phyloP scores from a whole-genome alignment of 2,797 vertebrate species.

The Muscicapa striata region DNA sequence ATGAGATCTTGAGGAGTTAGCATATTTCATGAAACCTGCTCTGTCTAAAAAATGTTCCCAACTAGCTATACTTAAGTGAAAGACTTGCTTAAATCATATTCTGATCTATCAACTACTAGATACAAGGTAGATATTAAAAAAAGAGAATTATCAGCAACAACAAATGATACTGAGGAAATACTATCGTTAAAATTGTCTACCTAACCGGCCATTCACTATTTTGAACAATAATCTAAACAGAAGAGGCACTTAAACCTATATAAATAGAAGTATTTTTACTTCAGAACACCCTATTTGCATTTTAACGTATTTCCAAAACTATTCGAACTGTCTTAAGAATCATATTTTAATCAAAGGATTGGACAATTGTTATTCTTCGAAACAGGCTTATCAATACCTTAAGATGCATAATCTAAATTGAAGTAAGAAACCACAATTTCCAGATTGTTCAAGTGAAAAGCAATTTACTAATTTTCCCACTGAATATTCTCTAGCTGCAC shows the following conservation, averaged over 20 bases:
- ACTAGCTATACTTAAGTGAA: not conserved
- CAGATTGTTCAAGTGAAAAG: not conserved
- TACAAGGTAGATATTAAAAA: not conserved
- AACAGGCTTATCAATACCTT: not conserved
- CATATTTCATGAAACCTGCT: not conserved
- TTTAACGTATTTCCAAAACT: not conserved
- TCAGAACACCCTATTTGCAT: not conserved
- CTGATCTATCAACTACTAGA: not conserved
- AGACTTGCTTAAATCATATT: not conserved
- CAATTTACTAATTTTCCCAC: conserved; percentile 3
- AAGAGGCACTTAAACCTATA: not conserved
- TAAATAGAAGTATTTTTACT: not conserved
- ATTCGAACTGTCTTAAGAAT: not conserved
- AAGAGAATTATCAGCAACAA: not conserved
- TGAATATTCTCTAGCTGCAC: not conserved
- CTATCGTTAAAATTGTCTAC: not conserved
- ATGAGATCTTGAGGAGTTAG: not conserved
- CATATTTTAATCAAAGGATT: not conserved
- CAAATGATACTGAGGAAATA: not conserved
- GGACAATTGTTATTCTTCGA: not conserved
- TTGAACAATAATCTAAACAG: not conserved
- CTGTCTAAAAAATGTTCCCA: not conserved
- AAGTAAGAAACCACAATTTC: not conserved
- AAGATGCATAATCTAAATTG: not conserved
- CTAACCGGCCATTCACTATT: not conserved